Evolutionary conservation across 2,113 vertebrate species (phyloP), one percentile per base, ranked within the genome.

Genomic region (Chlorodrepanis virens): DNA sequence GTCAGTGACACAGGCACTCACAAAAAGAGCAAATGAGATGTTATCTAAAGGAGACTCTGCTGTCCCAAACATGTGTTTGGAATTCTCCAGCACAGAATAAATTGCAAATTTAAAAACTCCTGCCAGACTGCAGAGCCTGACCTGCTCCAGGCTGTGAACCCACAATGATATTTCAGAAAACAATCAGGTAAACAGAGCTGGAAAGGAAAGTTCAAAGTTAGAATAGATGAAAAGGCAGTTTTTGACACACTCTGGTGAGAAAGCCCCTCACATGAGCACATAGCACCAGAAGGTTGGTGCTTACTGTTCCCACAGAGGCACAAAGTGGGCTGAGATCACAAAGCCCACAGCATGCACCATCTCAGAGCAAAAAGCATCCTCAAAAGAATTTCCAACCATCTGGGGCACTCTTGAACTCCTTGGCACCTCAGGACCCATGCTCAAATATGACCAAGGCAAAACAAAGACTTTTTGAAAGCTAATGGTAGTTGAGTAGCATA

Each of bases 261-360:
- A 61, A 80, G 49, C 57, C 59, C 50, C 68, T 82, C 35, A 18
- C 56, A 35, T 12, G 19, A 84, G 31, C 72, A 18, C 47, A 10
- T 0, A 0, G 64, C 80, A 39, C 53, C 49, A 49, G 35, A 23
- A 21, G 47, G 13, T 61, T 86, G 27, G 27, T 15, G n/a, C 74
- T 75, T 5, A 0, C 6, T 2, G 27, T 47, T 91, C 84, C 76
- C 83, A 70, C 0, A 0, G 65, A 71, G 54, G n/a, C 89, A 75
- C 83, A 87, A 67, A 93, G 54, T 1, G 6, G 80, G 77, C 93
- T 17, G 18, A 82, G 72, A 61, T 78, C 77, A 64, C 70, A 87
- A 52, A 76, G 39, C 39, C 52, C 81, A 37, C 35, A 54, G 68
- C 13, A 31, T 44, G 63, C 0, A 0, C 67, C 0, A 0, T 71